Conservation (phyloP, 2,797 vertebrate genomes). For the Lepus oiostolus region DNA sequence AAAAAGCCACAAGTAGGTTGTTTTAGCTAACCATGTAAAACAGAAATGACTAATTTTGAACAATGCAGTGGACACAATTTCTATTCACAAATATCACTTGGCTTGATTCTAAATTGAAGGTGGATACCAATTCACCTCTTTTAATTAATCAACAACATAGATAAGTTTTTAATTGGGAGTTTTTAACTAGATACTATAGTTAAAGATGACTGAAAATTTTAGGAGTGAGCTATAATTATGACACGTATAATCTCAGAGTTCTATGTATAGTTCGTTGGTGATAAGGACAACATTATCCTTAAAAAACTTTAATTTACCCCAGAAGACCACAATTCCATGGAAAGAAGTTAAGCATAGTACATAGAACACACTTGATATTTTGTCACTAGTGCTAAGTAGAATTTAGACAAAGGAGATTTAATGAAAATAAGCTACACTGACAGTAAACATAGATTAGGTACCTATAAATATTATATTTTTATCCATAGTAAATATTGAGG, state of each 20-base stretch:
- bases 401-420: conserved; percentile 7
- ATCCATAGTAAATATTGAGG: neutral
- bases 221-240: neutral
- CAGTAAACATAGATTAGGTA: neutral
- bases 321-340: neutral
- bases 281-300: neutral
- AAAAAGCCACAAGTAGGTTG: neutral
- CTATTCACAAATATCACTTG: conserved; percentile 57
- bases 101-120: conserved; percentile 61
- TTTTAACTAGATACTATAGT: neutral
- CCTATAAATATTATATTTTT: neutral
- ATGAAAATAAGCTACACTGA: neutral
- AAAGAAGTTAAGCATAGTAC: neutral
- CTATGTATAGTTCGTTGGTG: neutral
- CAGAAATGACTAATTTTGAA: conserved; percentile 67
- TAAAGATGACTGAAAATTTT: neutral
- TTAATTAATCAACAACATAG: conserved; percentile 42
- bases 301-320: neutral
- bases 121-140: neutral
- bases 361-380: neutral
- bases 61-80: conserved; percentile 46
- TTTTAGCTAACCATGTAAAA: conserved; percentile 69
- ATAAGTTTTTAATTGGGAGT: conserved; percentile 26
- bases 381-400: neutral
- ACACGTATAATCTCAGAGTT: neutral